Base-by-base conservation (phyloP, 2,797 vertebrate genomes). In the Chlorospingus semifuscus region DNA sequence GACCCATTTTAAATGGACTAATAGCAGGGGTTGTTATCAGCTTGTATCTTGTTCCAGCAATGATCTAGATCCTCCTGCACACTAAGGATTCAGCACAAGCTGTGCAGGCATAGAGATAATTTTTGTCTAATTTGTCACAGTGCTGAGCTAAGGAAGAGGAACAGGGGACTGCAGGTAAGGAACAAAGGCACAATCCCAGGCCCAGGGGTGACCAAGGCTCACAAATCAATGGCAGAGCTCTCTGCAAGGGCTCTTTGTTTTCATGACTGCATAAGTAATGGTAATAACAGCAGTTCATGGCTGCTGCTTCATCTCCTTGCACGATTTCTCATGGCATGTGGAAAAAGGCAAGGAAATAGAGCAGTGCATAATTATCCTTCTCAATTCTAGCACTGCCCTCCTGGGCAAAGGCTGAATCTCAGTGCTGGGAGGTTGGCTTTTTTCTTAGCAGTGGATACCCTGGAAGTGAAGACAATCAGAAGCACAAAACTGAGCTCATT, bases 1-100 rank as follows among this genome's bases (percentile, higher is more conserved):
- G 72, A 96, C 83, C 92, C 42, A 44, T 52, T 91, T 86, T 34
- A 70, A 95, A 93, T 70, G 52, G 55, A 42, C 80, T 86, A 84
- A 86, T 81, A 86, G 44, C 76, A 86, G 59, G 63, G 52, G 53
- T 78, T 83, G 56, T 77, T 92, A 83, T 70, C 59, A 52, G 37
- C 57, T 66, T 74, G 32, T 29, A 52, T 90, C 84, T 88, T 84
- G 55, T 81, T 88, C 55, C 80, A 86, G 80, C 27, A 53, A 59
- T 29, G 27, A 59, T 93, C 68, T 74, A 81, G 64, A 80, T 74
- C 36, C 56, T 79, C 41, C 34, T 74, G 71, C 76, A 44, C 50
- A 41, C 29, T 9, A 60, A 90, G 53, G 63, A 91, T 91, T 90
- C 74, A 65, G 74, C 53, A 39, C 66, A 86, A 90, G 59, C 90